phyloP scores from a whole-genome alignment of 2,797 vertebrate species.

The Pangasius mekongensis region DNA sequence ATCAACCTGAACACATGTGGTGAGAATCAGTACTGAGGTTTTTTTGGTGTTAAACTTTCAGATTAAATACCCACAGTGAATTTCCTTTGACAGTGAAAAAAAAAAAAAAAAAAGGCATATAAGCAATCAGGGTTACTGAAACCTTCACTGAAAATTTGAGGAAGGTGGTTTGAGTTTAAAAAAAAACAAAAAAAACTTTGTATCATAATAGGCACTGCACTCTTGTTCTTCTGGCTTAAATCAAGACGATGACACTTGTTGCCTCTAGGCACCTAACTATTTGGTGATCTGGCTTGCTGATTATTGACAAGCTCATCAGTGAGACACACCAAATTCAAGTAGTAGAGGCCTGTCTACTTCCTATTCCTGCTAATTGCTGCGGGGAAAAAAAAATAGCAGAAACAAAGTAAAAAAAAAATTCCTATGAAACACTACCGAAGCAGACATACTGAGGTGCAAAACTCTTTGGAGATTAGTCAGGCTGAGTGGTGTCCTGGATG shows the following conservation, averaged over 20 bases:
- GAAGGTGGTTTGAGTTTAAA: neutral
- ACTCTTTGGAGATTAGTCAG: constrained; percentile 75
- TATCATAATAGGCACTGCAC: constrained; percentile 33
- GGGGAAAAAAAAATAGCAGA: neutral
- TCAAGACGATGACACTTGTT: neutral
- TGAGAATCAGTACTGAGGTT: constrained; percentile 28
- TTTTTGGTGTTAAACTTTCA: constrained; percentile 30
- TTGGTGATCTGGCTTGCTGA: neutral
- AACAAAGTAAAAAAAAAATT: constrained; percentile 22
- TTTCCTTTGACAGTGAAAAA: neutral
- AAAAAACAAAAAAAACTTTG: neutral
- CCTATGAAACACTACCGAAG: constrained; percentile 30
- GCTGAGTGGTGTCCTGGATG: constrained; percentile 70
- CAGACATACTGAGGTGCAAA: constrained; percentile 75
- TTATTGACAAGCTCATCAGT: constrained; percentile 5
- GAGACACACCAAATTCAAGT: constrained; percentile 28
- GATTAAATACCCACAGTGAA: constrained; percentile 25
- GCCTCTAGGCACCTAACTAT: neutral
- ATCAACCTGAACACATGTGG: constrained; percentile 22
- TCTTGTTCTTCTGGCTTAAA: constrained; percentile 36
- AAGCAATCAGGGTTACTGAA: constrained; percentile 16
- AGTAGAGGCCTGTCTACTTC: constrained; percentile 7
- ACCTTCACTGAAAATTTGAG: constrained; percentile 27
- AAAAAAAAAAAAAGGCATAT: neutral
- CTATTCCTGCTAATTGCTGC: neutral